Percentiles rank a stretch among this genome's conserved stretches.
These are phyloP conservation scores for Acrossocheilus wenchowensis DNA, from an alignment of 2,797 vertebrate genomes.

Conservation along the genomic window DNA sequence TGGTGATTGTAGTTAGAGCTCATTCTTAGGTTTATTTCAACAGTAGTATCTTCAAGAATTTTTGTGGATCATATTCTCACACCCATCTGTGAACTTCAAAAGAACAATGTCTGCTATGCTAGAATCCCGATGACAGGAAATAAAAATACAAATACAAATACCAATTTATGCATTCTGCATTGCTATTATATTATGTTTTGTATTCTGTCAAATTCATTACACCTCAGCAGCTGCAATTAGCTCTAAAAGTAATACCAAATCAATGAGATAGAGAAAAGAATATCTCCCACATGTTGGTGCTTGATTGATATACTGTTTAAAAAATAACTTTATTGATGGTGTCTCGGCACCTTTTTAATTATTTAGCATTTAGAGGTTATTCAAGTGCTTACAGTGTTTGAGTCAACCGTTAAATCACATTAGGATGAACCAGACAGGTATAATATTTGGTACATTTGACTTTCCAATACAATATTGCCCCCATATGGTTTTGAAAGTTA, in stretches of 20 bases:
- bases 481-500: conserved; percentile 67
- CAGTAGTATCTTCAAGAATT: conserved; percentile 9
- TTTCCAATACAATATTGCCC: conserved; percentile 78
- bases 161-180: not conserved
- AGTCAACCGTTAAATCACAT: conserved; percentile 22
- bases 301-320: not conserved
- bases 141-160: too few relatives aligned
- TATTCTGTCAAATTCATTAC: not conserved
- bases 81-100: conserved; percentile 18
- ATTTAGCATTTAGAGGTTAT: conserved; percentile 18
- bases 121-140: conserved; percentile 28
- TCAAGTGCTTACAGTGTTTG: not conserved
- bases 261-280: not conserved
- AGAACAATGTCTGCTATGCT: conserved; percentile 27
- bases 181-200: not conserved
- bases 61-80: not conserved
- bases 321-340: conserved; percentile 14
- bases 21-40: conserved; percentile 16
- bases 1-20: not conserved
- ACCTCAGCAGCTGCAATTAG: conserved; percentile 4
- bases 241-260: not conserved
- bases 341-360: conserved; percentile 23
- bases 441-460: conserved; percentile 40
- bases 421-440: not conserved
- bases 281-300: not conserved